A percentile compares a stretch with the other conserved stretches of the same genome.
Evolutionary conservation across 2,888 invertebrate genomes (phyloP).

Genomic region (Sialis fuliginosa): DNA sequence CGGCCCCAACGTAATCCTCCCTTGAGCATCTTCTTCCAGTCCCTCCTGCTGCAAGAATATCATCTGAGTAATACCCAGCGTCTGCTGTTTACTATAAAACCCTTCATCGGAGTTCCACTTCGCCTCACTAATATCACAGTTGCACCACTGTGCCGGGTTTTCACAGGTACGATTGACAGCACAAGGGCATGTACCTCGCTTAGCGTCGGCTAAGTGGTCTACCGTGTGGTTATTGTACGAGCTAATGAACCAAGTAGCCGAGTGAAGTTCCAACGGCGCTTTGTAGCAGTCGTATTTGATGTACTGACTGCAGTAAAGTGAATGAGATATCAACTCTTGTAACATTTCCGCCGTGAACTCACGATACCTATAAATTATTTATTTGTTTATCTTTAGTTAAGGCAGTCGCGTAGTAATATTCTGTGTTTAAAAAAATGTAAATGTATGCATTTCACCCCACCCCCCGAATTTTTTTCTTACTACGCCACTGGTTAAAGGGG

Average conservation of each 20-base stretch:
- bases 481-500: too few species aligned
- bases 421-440: too few species aligned
- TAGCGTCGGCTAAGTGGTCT: slow-evolving; percentile 3
- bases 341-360: slow-evolving; percentile 85
- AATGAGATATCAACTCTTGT: slow-evolving; percentile 76
- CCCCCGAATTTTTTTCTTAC: too few species aligned
- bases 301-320: slow-evolving; percentile 73
- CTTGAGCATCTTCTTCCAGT: slow-evolving; percentile 65
- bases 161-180: slow-evolving; percentile 68
- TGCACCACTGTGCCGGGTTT: slow-evolving; percentile 67
- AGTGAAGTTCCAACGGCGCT: slow-evolving; percentile 71
- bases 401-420: too few species aligned
- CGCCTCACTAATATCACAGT: slow-evolving; percentile 75
- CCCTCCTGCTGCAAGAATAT: slow-evolving; percentile 76
- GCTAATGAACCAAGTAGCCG: slow-evolving; percentile 77
- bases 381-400: too few species aligned
- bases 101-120: slow-evolving; percentile 86
- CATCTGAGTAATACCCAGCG: slow-evolving; percentile 81
- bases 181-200: slow-evolving; percentile 51
- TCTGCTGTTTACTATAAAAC: slow-evolving; percentile 57
- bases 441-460: too few species aligned
- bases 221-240: slow-evolving; percentile 61
- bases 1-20: slow-evolving; percentile 76
- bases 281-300: slow-evolving; percentile 82
- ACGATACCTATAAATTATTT: slow-evolving; percentile 32